Evolutionary conservation across 2,888 invertebrate species (phyloP).

Genomic region (Rhorus exstirpatorius): DNA sequence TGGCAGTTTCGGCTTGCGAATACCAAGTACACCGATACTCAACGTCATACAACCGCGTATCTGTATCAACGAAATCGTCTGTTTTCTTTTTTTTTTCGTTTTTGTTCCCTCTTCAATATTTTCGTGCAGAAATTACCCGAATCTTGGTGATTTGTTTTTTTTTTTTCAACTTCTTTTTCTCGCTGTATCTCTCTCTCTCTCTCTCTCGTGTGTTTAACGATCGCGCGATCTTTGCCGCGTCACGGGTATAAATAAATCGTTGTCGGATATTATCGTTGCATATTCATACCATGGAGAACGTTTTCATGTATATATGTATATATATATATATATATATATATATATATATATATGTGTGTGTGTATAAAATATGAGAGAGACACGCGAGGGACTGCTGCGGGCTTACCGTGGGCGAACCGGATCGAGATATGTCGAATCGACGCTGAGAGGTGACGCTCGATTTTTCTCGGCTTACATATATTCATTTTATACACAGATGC

Average conservation of each 20-base stretch:
- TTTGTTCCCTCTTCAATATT: constrained; percentile 29
- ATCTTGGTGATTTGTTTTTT: constrained; percentile 10
- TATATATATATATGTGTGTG: too few species aligned
- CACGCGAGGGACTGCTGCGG: constrained; percentile 74
- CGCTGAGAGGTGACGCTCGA: constrained; percentile 72
- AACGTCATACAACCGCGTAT: constrained; percentile 11
- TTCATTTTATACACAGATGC: constrained; percentile 6
- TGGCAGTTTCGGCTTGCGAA: constrained; percentile 22
- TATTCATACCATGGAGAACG: constrained; percentile 80
- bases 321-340: too few species aligned
- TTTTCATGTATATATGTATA: constrained; percentile 59
- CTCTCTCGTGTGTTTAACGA: constrained; percentile 71
- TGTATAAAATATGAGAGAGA: constrained; percentile 56
- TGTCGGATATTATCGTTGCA: constrained; percentile 82
- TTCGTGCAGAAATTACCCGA: constrained; percentile 46
- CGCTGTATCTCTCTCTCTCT: neutral
- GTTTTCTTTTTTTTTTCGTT: constrained; percentile 8
- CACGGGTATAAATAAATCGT: constrained; percentile 85
- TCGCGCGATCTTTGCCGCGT: constrained; percentile 78
- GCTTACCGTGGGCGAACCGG: constrained; percentile 85
- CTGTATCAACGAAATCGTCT: constrained; percentile 6
- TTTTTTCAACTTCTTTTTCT: neutral
- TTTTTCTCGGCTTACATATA: constrained; percentile 52
- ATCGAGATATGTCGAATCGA: constrained; percentile 84
- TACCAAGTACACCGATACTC: constrained; percentile 17